Conservation (phyloP, 2,888 invertebrate species). For the Eulithis testata region DNA sequence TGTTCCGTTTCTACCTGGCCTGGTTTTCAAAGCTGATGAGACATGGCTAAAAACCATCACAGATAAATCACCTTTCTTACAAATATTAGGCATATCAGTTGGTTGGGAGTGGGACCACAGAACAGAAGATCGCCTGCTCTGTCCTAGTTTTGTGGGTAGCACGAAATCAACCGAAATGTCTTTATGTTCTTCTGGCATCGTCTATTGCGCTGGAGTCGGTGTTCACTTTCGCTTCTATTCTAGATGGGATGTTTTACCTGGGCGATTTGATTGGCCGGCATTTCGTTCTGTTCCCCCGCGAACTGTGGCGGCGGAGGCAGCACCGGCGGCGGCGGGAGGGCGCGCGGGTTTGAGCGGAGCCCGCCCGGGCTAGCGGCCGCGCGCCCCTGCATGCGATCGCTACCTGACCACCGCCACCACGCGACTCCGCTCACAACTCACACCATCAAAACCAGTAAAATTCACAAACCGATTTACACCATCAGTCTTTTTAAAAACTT, state of each 20-base stretch:
- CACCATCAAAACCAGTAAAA: constrained; percentile 34
- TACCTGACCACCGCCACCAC: constrained; percentile 66
- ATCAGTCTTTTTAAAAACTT: constrained; percentile 26
- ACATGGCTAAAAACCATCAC: too few relatives aligned
- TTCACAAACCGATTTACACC: constrained; percentile 35
- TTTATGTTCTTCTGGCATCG: too few relatives aligned
- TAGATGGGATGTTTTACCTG: constrained; percentile 58
- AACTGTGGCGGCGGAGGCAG: constrained; percentile 79
- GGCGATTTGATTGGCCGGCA: constrained; percentile 81
- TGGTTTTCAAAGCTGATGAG: too few relatives aligned
- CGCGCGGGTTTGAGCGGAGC: constrained; percentile 80
- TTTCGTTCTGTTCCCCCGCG: constrained; percentile 76
- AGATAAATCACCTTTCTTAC: too few relatives aligned
- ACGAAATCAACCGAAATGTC: too few relatives aligned
- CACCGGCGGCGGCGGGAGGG: constrained; percentile 73
- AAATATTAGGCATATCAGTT: too few relatives aligned
- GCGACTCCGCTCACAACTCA: constrained; percentile 45
- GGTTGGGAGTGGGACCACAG: too few relatives aligned
- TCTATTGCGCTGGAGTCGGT: too few relatives aligned
- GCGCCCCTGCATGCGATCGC: constrained; percentile 81
- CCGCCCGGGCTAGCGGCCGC: constrained; percentile 79
- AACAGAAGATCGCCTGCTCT: too few relatives aligned
- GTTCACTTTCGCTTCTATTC: too few relatives aligned
- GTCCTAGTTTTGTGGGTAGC: too few relatives aligned
- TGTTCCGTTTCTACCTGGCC: too few relatives aligned